Base-by-base conservation (phyloP, 2,797 vertebrate genomes). In the Allobates femoralis region DNA sequence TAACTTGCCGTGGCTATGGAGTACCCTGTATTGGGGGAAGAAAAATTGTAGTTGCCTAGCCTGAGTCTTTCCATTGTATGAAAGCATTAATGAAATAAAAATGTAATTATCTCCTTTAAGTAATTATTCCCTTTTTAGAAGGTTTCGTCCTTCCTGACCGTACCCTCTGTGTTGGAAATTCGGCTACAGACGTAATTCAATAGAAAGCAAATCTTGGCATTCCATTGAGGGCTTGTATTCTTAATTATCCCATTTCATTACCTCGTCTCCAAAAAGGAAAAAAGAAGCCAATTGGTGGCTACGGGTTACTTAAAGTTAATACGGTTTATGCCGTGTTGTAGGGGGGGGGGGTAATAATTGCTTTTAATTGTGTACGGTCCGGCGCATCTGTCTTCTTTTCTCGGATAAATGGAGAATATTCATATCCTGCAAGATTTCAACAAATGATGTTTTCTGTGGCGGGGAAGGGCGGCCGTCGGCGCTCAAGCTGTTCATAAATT, bases 371-470 rank as follows among this genome's bases (percentile, higher is more conserved):
- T 37, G 19, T 26, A 60, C 10, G 5, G 37, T 6, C 23, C 18
- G 55, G 51, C 5, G 11, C 0, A 0, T 23, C 53, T 37, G 30
- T 15, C 15, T 50, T n/a, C 23, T 55, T 37, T 34, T 0, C 11
- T 58, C 2, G 11, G 51, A 34, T 77, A 34, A 51, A 77, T 34
- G 10, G 11, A 58, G 53, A 5, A n/a, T 32, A 37, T 56, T 34
- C 21, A 16, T n/a, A 34, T 79, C 55, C 23, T 79, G 76, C 55
- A 34, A 37, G 4, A 79, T 79, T 62, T 62, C 76, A 78, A 60
- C 60, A 58, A 60, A 79, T 62, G 41, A 62, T 37, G 41, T 62
- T 79, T 41, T 79, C 77, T 62, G n/a, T n/a, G 34, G 75, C 75
- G 21, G 21, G 30, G 28, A 58, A 74, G 75, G 55, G 53, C 55